Percentiles rank a stretch among this genome's conserved stretches.
Evolutionary conservation across 2,797 vertebrate species (phyloP).

Genomic region (Neosilurus hyrtlii): DNA sequence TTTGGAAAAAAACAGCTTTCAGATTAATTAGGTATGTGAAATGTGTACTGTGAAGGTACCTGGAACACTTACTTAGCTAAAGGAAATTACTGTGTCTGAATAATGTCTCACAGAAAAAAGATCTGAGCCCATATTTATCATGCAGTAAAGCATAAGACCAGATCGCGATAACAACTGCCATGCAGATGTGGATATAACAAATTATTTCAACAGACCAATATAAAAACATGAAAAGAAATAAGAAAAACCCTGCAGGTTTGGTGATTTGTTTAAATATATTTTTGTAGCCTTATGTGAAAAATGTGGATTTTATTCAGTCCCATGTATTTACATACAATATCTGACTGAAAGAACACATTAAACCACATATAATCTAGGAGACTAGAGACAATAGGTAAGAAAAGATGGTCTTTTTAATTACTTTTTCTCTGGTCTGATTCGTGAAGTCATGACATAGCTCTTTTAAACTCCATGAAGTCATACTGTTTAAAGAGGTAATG

Average conservation of each 20-base stretch:
- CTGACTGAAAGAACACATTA: background rate
- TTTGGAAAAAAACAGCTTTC: constrained; percentile 2
- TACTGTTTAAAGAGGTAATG: background rate
- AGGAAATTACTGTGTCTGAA: background rate
- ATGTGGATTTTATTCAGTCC: background rate
- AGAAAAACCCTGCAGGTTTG: background rate
- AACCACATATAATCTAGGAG: background rate
- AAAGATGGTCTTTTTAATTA: background rate
- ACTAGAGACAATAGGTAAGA: background rate
- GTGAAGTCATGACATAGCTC: background rate
- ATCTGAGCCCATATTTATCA: constrained; percentile 18
- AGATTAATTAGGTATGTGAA: background rate
- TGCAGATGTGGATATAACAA: background rate
- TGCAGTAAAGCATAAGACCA: background rate
- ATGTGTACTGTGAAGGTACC: background rate
- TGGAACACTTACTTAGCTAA: background rate
- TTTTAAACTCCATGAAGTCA: background rate
- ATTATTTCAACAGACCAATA: background rate
- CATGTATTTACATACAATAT: background rate
- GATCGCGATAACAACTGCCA: background rate
- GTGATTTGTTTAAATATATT: too few species aligned
- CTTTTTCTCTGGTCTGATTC: background rate
- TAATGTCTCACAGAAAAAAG: constrained; percentile 9
- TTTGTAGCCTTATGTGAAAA: background rate
- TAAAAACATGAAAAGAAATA: background rate